These are phyloP conservation scores for Triplophysa tibetana DNA, from an alignment of 2,113 vertebrate species.

Conservation along the genomic window DNA sequence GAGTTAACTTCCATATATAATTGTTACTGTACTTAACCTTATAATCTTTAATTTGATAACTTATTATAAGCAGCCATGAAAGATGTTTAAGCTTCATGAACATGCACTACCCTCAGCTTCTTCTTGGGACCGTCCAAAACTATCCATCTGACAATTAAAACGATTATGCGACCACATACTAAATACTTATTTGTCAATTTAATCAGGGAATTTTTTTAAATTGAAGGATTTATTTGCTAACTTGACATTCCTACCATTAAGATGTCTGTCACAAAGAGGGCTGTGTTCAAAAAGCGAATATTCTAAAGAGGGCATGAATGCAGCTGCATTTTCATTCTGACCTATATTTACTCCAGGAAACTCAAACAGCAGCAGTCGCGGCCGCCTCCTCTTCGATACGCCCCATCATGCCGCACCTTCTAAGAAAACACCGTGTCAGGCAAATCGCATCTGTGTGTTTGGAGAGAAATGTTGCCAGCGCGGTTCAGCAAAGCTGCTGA, in stretches of 20 bases:
- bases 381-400: conserved; percentile 17
- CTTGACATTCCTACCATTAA: not conserved
- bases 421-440: conserved; percentile 34
- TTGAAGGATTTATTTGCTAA: too few species aligned
- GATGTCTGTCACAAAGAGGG: not conserved
- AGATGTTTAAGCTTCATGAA: too few species aligned
- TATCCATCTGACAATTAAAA: too few species aligned
- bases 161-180: too few species aligned
- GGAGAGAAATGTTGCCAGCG: conserved; percentile 35
- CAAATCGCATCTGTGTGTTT: conserved; percentile 38
- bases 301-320: not conserved
- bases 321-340: not conserved
- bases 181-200: too few species aligned
- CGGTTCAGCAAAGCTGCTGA: conserved; percentile 24
- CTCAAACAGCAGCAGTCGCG: not conserved
- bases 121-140: too few species aligned
- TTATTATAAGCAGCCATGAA: too few species aligned
- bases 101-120: too few species aligned
- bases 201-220: too few species aligned
- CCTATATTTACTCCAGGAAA: conserved; percentile 19
- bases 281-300: conserved; percentile 1
- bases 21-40: too few species aligned
- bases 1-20: too few species aligned
- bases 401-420: conserved; percentile 25
- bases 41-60: too few species aligned